Evolutionary conservation across 2,797 vertebrate species (phyloP), one percentile per base, ranked within the genome.

Genomic region (Manis crassicaudata): DNA sequence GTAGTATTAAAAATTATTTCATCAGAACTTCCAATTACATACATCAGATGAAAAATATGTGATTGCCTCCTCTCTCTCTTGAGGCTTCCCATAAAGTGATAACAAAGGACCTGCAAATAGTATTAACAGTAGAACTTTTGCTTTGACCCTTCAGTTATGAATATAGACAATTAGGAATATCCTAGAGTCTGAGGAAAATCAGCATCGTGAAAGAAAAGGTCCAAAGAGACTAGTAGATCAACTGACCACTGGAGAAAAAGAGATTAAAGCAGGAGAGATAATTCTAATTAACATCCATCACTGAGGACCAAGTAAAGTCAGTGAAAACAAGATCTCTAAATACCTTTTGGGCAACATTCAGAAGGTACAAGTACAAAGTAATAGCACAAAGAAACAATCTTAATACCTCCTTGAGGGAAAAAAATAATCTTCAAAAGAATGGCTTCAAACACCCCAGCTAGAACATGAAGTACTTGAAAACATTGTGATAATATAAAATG

Each of bases 281-380:
- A 62, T 60, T 93, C 77, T 58, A 67, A 58, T 63, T 79, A 86
- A 83, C 27, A 60, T 67, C 17, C 3, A 3, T 87, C 54, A 63
- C 5, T 89, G 60, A 90, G 85, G 20, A 88, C 23, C 27, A 88
- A 60, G 29, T 0, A 65, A 95, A 43, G 88, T 37, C 91, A 93
- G 23, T 82, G 25, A 90, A 92, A 81, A 83, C 43, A 73, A 91
- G 25, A 43, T 88, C 58, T 82, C 75, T 46, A 82, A 79, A 79
- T 73, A 94, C 67, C 50, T 88, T 84, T 35, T 23, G 50, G 63
- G 52, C 46, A 95, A 72, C 83, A 91, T 91, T 91, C 63, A 27
- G 76, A 87, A 77, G 27, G n/a, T 54, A 17, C 17, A 90, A 93
- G 56, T 67, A 87, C 40, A 93, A 88, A 84, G 84, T 73, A 80